These are phyloP conservation scores for Agonopterix heracliana DNA, from an alignment of 2,888 invertebrate genomes.

Conservation along the genomic window DNA sequence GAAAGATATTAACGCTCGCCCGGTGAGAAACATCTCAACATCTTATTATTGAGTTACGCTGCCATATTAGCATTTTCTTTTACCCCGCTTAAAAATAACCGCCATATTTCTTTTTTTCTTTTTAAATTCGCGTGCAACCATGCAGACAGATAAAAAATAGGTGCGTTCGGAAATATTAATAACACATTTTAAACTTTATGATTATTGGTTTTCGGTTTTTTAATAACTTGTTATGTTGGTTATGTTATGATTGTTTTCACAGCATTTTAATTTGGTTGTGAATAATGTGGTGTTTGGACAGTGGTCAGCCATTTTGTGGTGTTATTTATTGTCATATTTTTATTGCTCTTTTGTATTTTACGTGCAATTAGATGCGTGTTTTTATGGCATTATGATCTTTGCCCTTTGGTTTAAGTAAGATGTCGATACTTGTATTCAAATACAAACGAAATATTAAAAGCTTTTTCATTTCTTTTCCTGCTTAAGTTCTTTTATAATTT, in stretches of 20 bases:
- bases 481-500: no score
- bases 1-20: slow-evolving; percentile 19
- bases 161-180: slow-evolving; percentile 8
- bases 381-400: background rate
- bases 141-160: slow-evolving; percentile 12
- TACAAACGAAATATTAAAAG: no score
- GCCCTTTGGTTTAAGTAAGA: no score
- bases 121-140: slow-evolving; percentile 10
- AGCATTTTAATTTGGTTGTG: slow-evolving; percentile 1
- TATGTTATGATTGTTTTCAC: slow-evolving; percentile 5
- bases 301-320: background rate
- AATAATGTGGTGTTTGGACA: background rate
- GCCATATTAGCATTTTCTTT: slow-evolving; percentile 31
- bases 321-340: background rate
- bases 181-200: slow-evolving; percentile 10
- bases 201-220: slow-evolving; percentile 10
- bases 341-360: background rate
- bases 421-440: no score
- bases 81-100: slow-evolving; percentile 12
- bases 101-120: slow-evolving; percentile 14
- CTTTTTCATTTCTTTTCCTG: no score
- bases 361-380: background rate
- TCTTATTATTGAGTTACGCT: slow-evolving; percentile 13
- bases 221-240: slow-evolving; percentile 2
- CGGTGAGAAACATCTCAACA: slow-evolving; percentile 11